Conservation (phyloP, 2,888 invertebrate genomes). For the Volucella inflata region DNA sequence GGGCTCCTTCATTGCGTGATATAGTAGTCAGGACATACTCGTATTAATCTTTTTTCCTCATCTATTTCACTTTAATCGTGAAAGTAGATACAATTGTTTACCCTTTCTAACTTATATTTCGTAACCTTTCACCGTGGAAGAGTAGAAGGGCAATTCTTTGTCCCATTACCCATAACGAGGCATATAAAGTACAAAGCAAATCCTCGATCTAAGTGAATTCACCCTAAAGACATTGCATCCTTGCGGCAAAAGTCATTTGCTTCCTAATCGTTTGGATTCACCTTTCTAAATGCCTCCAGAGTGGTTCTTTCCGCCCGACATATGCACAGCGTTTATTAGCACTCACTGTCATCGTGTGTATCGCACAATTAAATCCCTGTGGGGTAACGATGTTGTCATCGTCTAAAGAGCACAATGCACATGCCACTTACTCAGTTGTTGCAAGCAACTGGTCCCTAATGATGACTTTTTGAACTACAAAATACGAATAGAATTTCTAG, state of each 20-base stretch:
- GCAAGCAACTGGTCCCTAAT: constrained; percentile 9
- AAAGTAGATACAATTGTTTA: too few species aligned
- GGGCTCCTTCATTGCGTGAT: too few species aligned
- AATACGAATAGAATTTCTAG: neutral
- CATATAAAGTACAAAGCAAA: neutral
- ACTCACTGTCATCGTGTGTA: constrained; percentile 39
- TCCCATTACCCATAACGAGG: neutral
- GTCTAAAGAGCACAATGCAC: constrained; percentile 16
- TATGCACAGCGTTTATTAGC: constrained; percentile 38
- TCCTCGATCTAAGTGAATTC: neutral
- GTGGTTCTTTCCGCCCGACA: constrained; percentile 65
- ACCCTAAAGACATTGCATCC: neutral
- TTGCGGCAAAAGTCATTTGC: constrained; percentile 41
- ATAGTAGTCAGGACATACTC: too few species aligned
- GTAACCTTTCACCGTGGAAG: too few species aligned
- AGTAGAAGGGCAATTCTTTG: neutral
- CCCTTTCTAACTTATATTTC: too few species aligned
- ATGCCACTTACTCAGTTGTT: constrained; percentile 3
- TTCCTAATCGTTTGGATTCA: constrained; percentile 46
- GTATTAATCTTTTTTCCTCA: too few species aligned
- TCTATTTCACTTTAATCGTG: too few species aligned
- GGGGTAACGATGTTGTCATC: constrained; percentile 61
- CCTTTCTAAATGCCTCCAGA: constrained; percentile 52
- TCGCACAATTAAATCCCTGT: constrained; percentile 61
- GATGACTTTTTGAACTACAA: constrained; percentile 1